Evolutionary conservation across 2,797 vertebrate genomes (phyloP).

Genomic region (Triplophysa yarkandensis): DNA sequence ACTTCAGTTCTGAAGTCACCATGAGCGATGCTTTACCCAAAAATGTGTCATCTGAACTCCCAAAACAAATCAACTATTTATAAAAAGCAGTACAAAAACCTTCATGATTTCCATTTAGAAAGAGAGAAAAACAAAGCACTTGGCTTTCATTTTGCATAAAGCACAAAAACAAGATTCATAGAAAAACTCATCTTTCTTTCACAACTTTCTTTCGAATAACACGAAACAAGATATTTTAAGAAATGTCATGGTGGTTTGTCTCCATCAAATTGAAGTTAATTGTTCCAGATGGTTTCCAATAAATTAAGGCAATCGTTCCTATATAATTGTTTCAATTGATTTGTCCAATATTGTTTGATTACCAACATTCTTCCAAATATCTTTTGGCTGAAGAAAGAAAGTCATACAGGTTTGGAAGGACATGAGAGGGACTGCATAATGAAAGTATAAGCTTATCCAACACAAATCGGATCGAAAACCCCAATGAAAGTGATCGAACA

Average conservation of each 20-base stretch:
- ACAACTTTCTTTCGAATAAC: not conserved
- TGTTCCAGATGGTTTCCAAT: no score
- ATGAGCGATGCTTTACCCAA: slow-evolving; percentile 18
- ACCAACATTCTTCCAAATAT: no score
- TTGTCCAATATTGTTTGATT: no score
- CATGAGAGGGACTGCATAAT: not conserved
- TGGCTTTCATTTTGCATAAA: not conserved
- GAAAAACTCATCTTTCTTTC: not conserved
- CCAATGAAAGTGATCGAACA: not conserved
- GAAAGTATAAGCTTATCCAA: no score
- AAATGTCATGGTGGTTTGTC: no score
- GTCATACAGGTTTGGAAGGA: not conserved
- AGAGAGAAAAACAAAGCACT: not conserved
- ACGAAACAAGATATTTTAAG: not conserved
- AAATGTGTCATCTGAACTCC: slow-evolving; percentile 31
- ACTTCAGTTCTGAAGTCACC: slow-evolving; percentile 12
- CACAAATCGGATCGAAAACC: not conserved
- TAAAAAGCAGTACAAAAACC: slow-evolving; percentile 11
- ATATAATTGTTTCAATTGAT: no score
- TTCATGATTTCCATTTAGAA: not conserved
- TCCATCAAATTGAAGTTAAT: no score
- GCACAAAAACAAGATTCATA: not conserved
- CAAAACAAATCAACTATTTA: slow-evolving; percentile 37
- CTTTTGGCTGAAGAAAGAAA: not conserved
- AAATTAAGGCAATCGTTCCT: no score